Conservation (phyloP, 1,140 invertebrate genomes). For the Atta cephalotes region DNA sequence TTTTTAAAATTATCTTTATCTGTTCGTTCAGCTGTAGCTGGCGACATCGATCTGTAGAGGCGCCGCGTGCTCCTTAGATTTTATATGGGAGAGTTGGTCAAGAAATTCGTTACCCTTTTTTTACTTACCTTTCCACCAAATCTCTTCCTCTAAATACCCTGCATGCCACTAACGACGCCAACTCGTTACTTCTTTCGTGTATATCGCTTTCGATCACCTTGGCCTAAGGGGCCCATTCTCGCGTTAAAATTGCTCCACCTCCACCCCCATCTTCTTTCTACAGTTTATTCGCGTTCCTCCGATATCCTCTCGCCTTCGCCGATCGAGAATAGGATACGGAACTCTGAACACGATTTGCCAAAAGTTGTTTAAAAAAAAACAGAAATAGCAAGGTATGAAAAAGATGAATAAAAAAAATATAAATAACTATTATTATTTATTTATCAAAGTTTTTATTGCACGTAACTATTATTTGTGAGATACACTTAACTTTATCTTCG, state of each 20-base stretch:
- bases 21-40: not conserved
- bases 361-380: slow-evolving; percentile 3
- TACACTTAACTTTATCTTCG: not conserved
- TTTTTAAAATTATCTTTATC: slow-evolving; percentile 45
- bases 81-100: slow-evolving; percentile 26
- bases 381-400: not conserved
- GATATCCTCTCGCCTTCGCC: slow-evolving; percentile 11
- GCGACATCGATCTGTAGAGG: slow-evolving; percentile 4
- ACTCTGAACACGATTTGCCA: not conserved
- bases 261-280: slow-evolving; percentile 2
- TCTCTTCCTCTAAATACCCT: slow-evolving; percentile 59
- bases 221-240: slow-evolving; percentile 67
- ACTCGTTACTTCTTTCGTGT: slow-evolving; percentile 67
- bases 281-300: slow-evolving; percentile 23
- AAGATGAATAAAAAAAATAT: not conserved
- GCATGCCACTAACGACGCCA: slow-evolving; percentile 65
- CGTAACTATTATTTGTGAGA: not conserved
- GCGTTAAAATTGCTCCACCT: slow-evolving; percentile 47
- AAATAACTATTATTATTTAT: not conserved
- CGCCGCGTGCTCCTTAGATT: not conserved
- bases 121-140: slow-evolving; percentile 22
- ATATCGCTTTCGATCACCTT: slow-evolving; percentile 68
- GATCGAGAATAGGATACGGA: slow-evolving; percentile 49
- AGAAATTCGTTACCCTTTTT: slow-evolving; percentile 58
- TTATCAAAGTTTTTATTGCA: not conserved